These are phyloP conservation scores for Botrylloides violaceus DNA, from an alignment of 23 tunicate species.

Conservation along the genomic window DNA sequence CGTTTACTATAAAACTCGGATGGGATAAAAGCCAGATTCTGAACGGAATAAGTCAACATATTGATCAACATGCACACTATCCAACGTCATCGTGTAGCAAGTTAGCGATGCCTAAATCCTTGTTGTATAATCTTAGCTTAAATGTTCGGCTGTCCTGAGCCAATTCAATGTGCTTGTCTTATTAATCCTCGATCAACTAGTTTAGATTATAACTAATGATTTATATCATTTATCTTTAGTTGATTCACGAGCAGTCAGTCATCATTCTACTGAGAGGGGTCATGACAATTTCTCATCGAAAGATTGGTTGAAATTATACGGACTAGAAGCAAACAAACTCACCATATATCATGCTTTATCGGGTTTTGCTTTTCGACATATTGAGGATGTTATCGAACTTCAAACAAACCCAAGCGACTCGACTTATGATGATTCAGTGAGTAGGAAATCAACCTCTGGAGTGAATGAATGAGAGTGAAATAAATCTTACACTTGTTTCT, in stretches of 20 bases:
- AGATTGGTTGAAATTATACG: conserved; percentile 73
- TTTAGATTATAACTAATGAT: too few relatives aligned
- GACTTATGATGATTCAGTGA: conserved; percentile 60
- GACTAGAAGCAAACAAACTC: conserved; percentile 52
- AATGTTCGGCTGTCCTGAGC: too few relatives aligned
- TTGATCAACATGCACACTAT: too few relatives aligned
- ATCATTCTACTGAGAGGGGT: not conserved
- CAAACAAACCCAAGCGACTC: conserved; percentile 63
- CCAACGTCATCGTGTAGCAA: too few relatives aligned
- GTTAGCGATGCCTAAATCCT: too few relatives aligned
- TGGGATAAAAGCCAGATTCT: too few relatives aligned
- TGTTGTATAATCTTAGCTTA: too few relatives aligned
- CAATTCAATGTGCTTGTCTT: too few relatives aligned
- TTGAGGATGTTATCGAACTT: conserved; percentile 83
- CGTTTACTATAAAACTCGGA: too few relatives aligned
- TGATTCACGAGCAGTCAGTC: conserved; percentile 3
- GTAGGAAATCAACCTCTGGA: conserved; percentile 3
- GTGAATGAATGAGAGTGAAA: too few relatives aligned
- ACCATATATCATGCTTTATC: conserved; percentile 80
- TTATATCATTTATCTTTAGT: not conserved
- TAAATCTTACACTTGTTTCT: conserved; percentile 8
- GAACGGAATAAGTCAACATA: too few relatives aligned
- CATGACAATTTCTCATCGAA: conserved; percentile 73
- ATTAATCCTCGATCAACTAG: too few relatives aligned
- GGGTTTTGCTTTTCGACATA: conserved; percentile 61